Evolutionary conservation across 2,888 invertebrate genomes (phyloP), one percentile per base, ranked within the genome.

Genomic region (Atethmia centrago): DNA sequence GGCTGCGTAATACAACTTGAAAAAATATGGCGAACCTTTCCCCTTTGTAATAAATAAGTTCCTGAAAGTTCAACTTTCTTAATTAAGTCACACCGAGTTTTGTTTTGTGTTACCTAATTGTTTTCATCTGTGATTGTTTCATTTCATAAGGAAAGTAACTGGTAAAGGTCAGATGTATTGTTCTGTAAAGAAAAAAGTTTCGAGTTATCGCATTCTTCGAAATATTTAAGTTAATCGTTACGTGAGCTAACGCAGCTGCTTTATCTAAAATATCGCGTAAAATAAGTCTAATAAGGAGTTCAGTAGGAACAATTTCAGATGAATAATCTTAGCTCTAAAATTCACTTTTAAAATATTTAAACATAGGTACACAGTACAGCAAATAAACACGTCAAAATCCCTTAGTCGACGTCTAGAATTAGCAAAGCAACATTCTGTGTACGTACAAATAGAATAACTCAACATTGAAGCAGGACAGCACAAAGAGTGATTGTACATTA

Each of bases 21-120:
- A 64, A 78, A 79, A 80, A 72, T 66, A 65, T 62, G 65, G 71
- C n/a, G 14, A 56, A 74, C 74, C 76, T 59, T 51, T 9, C 25
- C 61, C 71, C 47, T 67, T 84, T 82, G 63, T 82, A 58, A 47
- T 65, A 53, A 85, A 66, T 47, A 62, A 73, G 28, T 74, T 71
- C 12, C 12, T 64, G 10, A 45, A 65, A 42, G 59, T 70, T 70
- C 10, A 47, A 84, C 67, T 66, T 86, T 71, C 21, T 21, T 69
- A 63, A 71, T 86, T 81, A 86, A 72, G 68, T 85, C 63, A 79
- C 53, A 70, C 51, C 58, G 12, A 64, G 53, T 72, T 77, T 71
- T 74, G 72, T 59, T 67, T 74, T 55, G 58, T 65, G 74, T 80
- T 85, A 68, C 40, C 67, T 75, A 78, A 78, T 64, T 28, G 66